Base-by-base conservation (phyloP, 1,140 invertebrate species). In the Ylistrum balloti region DNA sequence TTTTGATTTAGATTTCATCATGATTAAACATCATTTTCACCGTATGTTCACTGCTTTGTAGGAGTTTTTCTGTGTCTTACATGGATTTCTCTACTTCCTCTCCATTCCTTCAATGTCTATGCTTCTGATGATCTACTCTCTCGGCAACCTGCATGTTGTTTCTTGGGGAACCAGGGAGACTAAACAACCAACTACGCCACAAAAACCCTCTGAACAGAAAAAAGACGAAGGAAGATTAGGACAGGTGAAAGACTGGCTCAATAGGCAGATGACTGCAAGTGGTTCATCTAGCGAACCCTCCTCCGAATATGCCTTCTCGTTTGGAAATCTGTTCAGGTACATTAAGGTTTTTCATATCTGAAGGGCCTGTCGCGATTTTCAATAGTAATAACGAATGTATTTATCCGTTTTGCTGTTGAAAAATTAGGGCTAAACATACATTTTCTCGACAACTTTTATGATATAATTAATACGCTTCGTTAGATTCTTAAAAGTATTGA, bases 21-120 rank as follows among this genome's bases (percentile, higher is more conserved):
- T n/a, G n/a, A n/a, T n/a, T n/a, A n/a, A n/a, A n/a, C n/a, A n/a
- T n/a, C n/a, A n/a, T n/a, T n/a, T n/a, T n/a, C n/a, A n/a, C n/a
- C n/a, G n/a, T n/a, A n/a, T 38, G 35, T 38, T 38, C 35, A 33
- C 87, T 33, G 34, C 22, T 22, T 45, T 35, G 88, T 90, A 98
- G 95, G 98, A 99, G 96, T 97, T 98, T 88, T 96, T 93, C 17
- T 99, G 98, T 94, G 95, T 99, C 10, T 94, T 97, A 22, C 98
- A 97, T 90, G 97, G 98, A 22, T 95, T 98, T 7, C 97, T 99
- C 33, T 99, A 99, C 95, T 99, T 98, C 95, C 97, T 99, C 20
- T 98, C 98, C 11, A 98, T 99, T 86, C 98, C 98, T 0, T 98
- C 98, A 90, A 99, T 99, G 98, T 99, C 99, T 94, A 97, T 99